phyloP scores from a whole-genome alignment of 2,113 vertebrate genomes.

The Climacteris rufus region DNA sequence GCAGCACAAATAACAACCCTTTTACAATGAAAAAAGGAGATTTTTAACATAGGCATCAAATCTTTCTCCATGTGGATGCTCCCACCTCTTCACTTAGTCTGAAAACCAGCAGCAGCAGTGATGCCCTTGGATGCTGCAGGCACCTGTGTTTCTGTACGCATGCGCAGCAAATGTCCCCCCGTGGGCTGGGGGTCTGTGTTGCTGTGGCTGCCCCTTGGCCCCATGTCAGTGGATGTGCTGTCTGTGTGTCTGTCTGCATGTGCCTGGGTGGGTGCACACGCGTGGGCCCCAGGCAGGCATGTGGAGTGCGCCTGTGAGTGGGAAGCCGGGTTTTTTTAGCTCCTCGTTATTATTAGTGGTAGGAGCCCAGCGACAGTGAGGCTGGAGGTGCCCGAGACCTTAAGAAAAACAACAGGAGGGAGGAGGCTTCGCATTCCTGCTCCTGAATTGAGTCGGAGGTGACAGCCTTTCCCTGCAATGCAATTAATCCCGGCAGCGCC shows the following conservation, averaged over 20 bases:
- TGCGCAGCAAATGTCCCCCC: accelerated
- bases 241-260: neutral
- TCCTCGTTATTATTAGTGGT: neutral
- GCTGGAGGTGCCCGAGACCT: neutral
- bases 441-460: conserved; percentile 31
- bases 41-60: neutral
- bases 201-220: neutral
- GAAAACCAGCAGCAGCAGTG: neutral
- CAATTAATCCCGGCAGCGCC: conserved; percentile 48
- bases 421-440: conserved; percentile 24
- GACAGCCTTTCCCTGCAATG: conserved; percentile 43
- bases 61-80: neutral
- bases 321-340: neutral
- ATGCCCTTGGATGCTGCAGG: neutral
- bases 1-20: neutral
- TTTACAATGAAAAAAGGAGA: neutral
- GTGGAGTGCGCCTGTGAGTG: neutral
- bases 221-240: neutral
- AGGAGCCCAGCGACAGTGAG: neutral
- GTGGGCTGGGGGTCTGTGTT: accelerated
- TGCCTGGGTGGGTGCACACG: neutral
- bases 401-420: conserved; percentile 11
- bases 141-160: accelerated
- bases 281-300: neutral
- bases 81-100: neutral